Base-by-base conservation (phyloP, 1,140 invertebrate species). In the Brachionus rotundiformis region DNA sequence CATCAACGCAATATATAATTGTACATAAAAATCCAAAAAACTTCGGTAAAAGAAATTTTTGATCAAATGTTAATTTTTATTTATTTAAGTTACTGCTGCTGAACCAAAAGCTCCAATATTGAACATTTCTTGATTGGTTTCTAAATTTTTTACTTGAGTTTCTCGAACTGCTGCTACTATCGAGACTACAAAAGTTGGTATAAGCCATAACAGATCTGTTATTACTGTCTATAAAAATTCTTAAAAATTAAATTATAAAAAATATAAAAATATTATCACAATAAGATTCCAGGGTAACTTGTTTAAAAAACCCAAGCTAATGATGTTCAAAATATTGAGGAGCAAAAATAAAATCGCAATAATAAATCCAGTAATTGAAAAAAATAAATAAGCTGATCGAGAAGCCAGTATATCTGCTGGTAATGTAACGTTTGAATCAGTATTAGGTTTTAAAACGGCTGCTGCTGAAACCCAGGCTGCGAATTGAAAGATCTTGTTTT, bases 11-110 rank as follows among this genome's bases (percentile, higher is more conserved):
- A 39, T 79, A 79, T 39, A 79, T 54, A n/a, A 79, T 79, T 1
- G 76, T 59, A 41, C 59, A 59, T 19, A 79, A 59, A 39, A 79
- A 79, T 33, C 76, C 76, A 41, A 79, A 79, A 63, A 79, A 79
- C 76, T 79, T 27, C 19, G 4, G 41, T 5, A 75, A 27, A 19
- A 44, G 41, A 10, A 23, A 47, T 39, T 41, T n/a, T n/a, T 36
- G n/a, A 36, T 75, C 8, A 10, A 75, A 75, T 19, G 13, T 44
- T 3, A 27, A 41, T 49, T 54, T 6, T 25, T 27, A 11, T 49
- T 29, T 49, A 33, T 23, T n/a, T n/a, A n/a, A n/a, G 1, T 59
- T 79, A 79, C 76, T 39, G 76, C 76, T 59, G 76, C 76, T 23
- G 76, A 79, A 11, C 47, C 76, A 49, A 79, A 79, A 10, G 76